Base-by-base conservation (phyloP, 2,888 invertebrate genomes). In the Diploptera punctata region DNA sequence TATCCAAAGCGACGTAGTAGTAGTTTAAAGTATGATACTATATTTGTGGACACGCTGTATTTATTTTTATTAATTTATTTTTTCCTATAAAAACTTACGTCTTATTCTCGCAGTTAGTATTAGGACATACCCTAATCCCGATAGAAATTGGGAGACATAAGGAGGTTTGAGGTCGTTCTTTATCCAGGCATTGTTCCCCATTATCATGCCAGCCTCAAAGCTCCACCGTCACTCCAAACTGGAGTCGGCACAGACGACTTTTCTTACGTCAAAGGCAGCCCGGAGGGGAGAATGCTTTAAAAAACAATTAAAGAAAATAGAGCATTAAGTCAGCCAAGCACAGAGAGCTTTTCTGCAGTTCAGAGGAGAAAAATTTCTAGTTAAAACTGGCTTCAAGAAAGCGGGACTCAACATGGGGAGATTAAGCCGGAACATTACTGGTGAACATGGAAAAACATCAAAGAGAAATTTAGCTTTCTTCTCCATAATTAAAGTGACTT, bases 241-340 rank as follows among this genome's bases (percentile, higher is more conserved):
- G 21, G 13, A 13, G 54, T 1, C 54, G 13, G 26, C 13, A 54
- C 13, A 47, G 47, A 3, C 9, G 47, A 7, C 13, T n/a, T n/a
- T n/a, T n/a, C n/a, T n/a, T 3, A 3, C 47, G 13, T 47, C 47
- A 13, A 54, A 19, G 54, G 26, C 54, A 54, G 29, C 1, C 52
- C 9, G 19, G 21, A 52, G 5, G n/a, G 29, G 31, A n/a, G 24
- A n/a, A 57, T 24, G 29, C 57, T 57, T 29, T 3, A 57, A 57
- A n/a, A 31, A 29, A 57, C 29, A 57, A 57, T 57, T 57, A 57
- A 57, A 29, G 31, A 57, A 57, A 57, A 29, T 57, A 24, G 31
- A 29, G 18, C 57, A 29, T 57, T 57, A 57, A 29, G 57, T 16
- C 24, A 57, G 4, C n/a, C 4, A n/a, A 31, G 26, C 26, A 16